Percentiles rank a stretch among this genome's conserved stretches.
Conservation (phyloP, 2,888 invertebrate genomes). For the Andrena fulva region DNA sequence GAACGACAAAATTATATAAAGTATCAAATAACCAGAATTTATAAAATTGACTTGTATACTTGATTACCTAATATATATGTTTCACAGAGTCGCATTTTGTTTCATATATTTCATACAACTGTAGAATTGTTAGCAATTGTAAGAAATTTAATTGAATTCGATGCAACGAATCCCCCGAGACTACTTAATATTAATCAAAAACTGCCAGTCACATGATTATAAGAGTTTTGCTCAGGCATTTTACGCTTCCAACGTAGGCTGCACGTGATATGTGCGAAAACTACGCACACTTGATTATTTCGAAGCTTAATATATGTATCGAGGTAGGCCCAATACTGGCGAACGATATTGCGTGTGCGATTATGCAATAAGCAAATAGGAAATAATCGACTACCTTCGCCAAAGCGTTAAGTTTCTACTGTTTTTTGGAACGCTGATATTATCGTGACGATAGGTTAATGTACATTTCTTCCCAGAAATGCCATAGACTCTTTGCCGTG, state of each 20-base stretch:
- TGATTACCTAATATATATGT: too few species aligned
- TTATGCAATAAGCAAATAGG: conserved; percentile 70
- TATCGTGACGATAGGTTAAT: conserved; percentile 51
- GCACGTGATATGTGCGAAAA: conserved; percentile 1
- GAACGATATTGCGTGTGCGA: conserved; percentile 63
- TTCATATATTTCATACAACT: too few species aligned
- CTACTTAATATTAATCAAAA: neutral
- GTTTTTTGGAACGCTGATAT: conserved; percentile 52
- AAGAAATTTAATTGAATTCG: neutral
- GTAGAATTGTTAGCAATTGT: neutral
- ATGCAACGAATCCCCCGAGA: neutral
- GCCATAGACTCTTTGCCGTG: conserved; percentile 17
- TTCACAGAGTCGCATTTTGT: too few species aligned
- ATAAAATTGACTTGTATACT: neutral
- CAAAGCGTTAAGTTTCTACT: conserved; percentile 55
- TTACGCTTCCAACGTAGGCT: conserved; percentile 21
- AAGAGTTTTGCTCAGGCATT: conserved; percentile 40
- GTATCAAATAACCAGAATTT: neutral
- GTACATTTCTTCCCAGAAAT: conserved; percentile 8
- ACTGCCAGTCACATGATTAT: conserved; percentile 24
- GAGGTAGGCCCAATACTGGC: conserved; percentile 34
- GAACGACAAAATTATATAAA: neutral
- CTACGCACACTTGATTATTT: conserved; percentile 28
- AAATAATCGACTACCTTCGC: conserved; percentile 70
- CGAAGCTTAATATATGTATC: conserved; percentile 31